phyloP scores from a whole-genome alignment of 2,797 vertebrate genomes.

The Muscicapa striata region DNA sequence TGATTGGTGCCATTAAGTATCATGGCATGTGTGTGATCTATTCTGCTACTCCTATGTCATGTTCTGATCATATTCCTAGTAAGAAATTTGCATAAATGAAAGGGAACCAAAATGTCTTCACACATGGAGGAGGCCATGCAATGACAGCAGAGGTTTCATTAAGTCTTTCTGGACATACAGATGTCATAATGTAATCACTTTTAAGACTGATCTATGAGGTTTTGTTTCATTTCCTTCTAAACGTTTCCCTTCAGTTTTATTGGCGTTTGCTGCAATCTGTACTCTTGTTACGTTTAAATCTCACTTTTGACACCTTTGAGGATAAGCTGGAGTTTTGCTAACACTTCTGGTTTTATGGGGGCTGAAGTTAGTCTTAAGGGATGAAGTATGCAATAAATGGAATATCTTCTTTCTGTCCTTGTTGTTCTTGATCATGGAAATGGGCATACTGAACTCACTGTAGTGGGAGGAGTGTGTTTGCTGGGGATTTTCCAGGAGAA shows the following conservation, averaged over 20 bases:
- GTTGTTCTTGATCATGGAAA: neutral
- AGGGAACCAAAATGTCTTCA: neutral
- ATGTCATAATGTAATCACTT: neutral
- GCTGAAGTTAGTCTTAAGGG: neutral
- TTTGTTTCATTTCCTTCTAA: neutral
- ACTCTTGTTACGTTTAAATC: neutral
- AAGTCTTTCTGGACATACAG: neutral
- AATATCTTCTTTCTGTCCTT: neutral
- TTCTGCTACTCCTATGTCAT: neutral
- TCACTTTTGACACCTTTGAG: neutral
- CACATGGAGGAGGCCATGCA: neutral
- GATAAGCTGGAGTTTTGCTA: neutral
- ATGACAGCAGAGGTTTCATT: neutral
- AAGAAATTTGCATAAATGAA: neutral
- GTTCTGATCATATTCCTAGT: neutral
- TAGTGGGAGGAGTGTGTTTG: neutral
- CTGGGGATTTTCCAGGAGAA: slow-evolving; percentile 29
- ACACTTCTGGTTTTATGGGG: neutral
- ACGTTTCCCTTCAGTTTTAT: neutral
- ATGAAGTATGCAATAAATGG: neutral
- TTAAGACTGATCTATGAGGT: neutral
- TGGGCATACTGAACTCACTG: neutral
- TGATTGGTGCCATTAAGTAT: neutral
- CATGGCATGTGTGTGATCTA: accelerated
- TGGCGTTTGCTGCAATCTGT: accelerated